Evolutionary conservation across 92 coral and sea anemone genomes (phyloP), one percentile per base, ranked within the genome.

Genomic region (Phenganax marumi): DNA sequence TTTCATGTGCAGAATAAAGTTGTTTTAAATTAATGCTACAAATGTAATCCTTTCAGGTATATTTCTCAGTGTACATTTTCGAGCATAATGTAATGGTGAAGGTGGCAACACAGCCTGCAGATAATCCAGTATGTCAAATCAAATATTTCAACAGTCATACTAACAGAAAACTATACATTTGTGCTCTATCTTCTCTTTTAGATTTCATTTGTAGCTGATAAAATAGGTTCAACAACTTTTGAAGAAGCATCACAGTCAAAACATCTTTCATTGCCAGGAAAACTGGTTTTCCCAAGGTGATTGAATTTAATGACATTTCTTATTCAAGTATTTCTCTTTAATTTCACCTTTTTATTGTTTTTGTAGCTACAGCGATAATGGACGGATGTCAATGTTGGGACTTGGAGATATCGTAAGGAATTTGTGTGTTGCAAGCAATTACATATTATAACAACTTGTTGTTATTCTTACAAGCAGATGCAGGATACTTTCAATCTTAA

Each of bases 21-120:
- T 48, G 17, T 61, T 0, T 10, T 21, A 14, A 14, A 18, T 0
- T 7, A 50, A 76, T 25, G 5, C 7, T 22, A 26, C 10, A 43
- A 10, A 47, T 66, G 50, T 39, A 43, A 21, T 23, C 60, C 0
- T 83, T 81, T 46, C 69, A 96, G 99, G 99, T 96, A 3, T 96
- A 93, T 80, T 96, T 96, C 87, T 96, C 99, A 75, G 90, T 91
- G 17, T 96, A 96, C 71, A 89, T 96, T 76, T 96, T 96, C 83
- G 92, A 96, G 88, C 90, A 97, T 51, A 96, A 96, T 86, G 99
- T 96, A 68, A 96, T 96, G 99, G 99, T 96, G 8, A 91, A 86
- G 53, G 99, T 96, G 39, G 99, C 99, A 16, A 96, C 99, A 21
- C 97, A 92, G 75, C 93, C 90, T 48, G 99, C 99, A 0, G 88